A percentile compares a stretch with the other conserved stretches of the same genome.
Evolutionary conservation across 2,888 invertebrate genomes (phyloP).

Genomic region (Glomeris marginata): DNA sequence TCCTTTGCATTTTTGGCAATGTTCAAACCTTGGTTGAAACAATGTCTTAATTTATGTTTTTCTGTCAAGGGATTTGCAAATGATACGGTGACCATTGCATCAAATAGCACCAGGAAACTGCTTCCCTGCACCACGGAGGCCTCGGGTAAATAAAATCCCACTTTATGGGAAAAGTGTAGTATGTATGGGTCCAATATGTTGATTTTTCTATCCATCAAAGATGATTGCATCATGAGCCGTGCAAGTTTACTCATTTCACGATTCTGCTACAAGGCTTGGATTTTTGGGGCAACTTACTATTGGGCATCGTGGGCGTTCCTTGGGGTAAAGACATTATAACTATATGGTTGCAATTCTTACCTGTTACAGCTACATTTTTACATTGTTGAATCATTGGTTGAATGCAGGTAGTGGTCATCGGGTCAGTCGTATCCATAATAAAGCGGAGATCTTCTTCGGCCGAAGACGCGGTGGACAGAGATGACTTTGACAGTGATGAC

Average conservation of each 20-base stretch:
- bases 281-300: conserved; percentile 33
- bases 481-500: conserved; percentile 14
- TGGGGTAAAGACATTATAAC: conserved; percentile 16
- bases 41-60: conserved; percentile 5
- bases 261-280: conserved; percentile 34
- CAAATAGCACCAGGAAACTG: conserved; percentile 4
- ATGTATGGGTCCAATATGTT: conserved; percentile 1
- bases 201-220: conserved; percentile 17
- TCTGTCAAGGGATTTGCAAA: not conserved
- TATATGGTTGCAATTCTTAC: not conserved
- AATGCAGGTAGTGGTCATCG: conserved; percentile 9
- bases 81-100: conserved; percentile 3
- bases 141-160: conserved; percentile 10
- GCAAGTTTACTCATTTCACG: conserved; percentile 27
- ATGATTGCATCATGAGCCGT: conserved; percentile 30
- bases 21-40: no score
- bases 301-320: conserved; percentile 32
- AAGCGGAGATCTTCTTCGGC: conserved; percentile 3
- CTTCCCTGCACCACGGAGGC: conserved; percentile 13
- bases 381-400: not conserved
- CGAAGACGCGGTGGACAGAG: conserved; percentile 5
- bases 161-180: not conserved
- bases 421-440: conserved; percentile 11
- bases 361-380: conserved; percentile 2
- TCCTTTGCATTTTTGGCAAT: no score